Evolutionary conservation across 2,113 vertebrate genomes (phyloP).

Genomic region (Muscicapa adusta): DNA sequence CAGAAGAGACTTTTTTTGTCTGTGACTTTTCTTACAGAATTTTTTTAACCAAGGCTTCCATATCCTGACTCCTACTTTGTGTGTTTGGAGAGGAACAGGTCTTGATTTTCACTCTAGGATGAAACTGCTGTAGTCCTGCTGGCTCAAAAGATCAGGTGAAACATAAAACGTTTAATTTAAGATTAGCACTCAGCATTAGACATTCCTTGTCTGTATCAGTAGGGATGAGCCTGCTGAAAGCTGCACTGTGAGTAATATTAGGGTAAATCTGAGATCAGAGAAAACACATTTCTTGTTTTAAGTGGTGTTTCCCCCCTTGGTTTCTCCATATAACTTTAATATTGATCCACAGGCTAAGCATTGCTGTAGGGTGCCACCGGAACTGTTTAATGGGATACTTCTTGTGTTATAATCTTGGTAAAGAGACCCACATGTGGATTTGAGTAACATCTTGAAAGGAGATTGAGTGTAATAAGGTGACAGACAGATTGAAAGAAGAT

Average conservation of each 20-base stretch:
- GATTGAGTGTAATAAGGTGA: not conserved
- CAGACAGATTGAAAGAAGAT: slow-evolving; percentile 21
- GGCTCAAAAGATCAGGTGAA: not conserved
- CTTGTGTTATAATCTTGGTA: not conserved
- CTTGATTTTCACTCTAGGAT: not conserved
- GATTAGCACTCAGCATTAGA: not conserved
- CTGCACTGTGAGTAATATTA: not conserved
- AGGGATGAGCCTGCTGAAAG: not conserved
- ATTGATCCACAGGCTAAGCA: not conserved
- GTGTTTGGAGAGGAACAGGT: not conserved
- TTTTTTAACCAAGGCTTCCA: not conserved
- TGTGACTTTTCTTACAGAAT: not conserved
- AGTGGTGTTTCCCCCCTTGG: not conserved
- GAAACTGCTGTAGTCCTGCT: not conserved
- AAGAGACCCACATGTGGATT: not conserved
- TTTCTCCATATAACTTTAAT: not conserved
- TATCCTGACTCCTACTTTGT: not conserved
- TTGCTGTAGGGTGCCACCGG: not conserved
- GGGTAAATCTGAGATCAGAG: not conserved
- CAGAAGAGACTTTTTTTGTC: not conserved
- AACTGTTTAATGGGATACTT: not conserved
- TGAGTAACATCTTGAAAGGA: not conserved
- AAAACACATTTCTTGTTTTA: not conserved
- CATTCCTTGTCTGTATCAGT: not conserved
- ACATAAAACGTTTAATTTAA: not conserved